phyloP scores from a whole-genome alignment of 2,113 vertebrate genomes.

The Melanotaenia duboulayi region DNA sequence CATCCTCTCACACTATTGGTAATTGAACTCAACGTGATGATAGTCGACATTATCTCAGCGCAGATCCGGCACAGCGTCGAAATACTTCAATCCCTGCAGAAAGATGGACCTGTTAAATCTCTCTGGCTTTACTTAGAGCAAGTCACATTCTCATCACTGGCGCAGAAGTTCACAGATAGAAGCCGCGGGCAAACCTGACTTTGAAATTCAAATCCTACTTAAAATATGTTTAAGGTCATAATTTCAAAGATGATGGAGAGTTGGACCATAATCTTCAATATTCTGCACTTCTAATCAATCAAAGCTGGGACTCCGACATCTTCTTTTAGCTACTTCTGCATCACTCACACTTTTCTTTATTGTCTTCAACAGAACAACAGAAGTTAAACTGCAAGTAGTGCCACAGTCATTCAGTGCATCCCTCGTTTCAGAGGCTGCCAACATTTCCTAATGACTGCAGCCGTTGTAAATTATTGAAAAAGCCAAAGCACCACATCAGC shows the following conservation, averaged over 20 bases:
- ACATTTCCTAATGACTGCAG: conserved; percentile 77
- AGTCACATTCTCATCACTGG: not conserved
- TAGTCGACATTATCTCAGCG: too few species aligned
- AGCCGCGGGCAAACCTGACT: conserved; percentile 4
- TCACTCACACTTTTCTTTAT: conserved; percentile 41
- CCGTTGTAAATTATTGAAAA: conserved; percentile 82
- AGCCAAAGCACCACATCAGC: conserved; percentile 79
- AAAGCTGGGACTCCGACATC: conserved; percentile 40
- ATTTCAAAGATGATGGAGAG: conserved; percentile 52
- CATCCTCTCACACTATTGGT: too few species aligned
- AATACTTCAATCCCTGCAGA: too few species aligned
- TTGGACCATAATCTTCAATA: conserved; percentile 35
- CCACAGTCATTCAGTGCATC: conserved; percentile 52
- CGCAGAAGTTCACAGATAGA: not conserved
- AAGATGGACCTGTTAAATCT: not conserved
- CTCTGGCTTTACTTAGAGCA: not conserved
- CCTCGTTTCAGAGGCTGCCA: conserved; percentile 61
- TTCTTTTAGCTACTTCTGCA: conserved; percentile 45
- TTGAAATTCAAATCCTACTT: conserved; percentile 29
- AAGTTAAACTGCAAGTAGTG: conserved; percentile 40
- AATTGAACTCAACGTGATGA: too few species aligned
- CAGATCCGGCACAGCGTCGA: too few species aligned
- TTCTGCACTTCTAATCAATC: conserved; percentile 42
- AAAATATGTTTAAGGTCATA: conserved; percentile 24
- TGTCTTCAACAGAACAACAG: conserved; percentile 52